These are phyloP conservation scores for Gopherus flavomarginatus DNA, from an alignment of 2,113 vertebrate species.

Conservation along the genomic window DNA sequence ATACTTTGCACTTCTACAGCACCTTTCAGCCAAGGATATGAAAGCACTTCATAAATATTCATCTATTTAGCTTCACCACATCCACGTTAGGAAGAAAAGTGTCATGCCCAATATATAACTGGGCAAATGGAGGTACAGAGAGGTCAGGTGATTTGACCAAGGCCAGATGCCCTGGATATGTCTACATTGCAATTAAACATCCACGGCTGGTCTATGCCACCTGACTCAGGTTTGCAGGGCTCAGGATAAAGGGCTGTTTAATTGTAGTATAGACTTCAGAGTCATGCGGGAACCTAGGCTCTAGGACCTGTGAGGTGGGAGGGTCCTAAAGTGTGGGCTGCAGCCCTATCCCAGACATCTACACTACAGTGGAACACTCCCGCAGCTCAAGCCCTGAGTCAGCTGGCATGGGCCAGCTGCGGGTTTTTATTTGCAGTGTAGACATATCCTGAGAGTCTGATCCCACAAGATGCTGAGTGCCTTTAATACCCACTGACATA, in stretches of 20 bases:
- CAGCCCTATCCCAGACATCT: background rate
- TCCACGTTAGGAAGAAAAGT: background rate
- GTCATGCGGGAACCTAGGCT: background rate
- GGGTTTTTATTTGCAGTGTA: background rate
- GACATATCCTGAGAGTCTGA: background rate
- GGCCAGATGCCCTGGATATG: background rate
- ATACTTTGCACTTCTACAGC: background rate
- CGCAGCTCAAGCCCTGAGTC: background rate
- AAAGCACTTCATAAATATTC: background rate
- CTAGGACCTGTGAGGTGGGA: background rate
- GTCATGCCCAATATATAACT: background rate
- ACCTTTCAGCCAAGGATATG: background rate
- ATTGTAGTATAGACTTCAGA: background rate
- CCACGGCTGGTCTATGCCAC: background rate
- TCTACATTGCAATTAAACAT: background rate
- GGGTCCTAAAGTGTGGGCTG: background rate
- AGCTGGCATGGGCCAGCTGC: background rate
- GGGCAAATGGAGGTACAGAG: background rate
- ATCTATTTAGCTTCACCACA: background rate
- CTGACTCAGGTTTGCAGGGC: background rate
- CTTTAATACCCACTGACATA: background rate
- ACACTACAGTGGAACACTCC: background rate
- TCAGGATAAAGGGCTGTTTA: background rate
- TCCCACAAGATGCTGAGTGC: background rate
- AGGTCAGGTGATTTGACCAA: background rate